Percentiles rank a stretch among this genome's conserved stretches.
Conservation (phyloP, 2,797 vertebrate species). For the Semotilus atromaculatus region DNA sequence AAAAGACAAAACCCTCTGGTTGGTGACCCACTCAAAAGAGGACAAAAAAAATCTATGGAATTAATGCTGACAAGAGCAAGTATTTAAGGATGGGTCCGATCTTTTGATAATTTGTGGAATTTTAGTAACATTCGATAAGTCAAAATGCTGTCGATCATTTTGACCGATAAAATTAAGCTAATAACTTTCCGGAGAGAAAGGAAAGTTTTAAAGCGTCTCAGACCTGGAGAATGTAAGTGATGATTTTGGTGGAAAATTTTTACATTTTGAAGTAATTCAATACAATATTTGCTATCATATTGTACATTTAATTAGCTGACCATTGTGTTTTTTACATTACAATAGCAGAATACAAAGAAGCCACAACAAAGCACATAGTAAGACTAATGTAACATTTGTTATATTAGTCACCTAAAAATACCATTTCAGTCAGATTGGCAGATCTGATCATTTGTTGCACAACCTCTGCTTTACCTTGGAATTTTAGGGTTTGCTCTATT, state of each 20-base stretch:
- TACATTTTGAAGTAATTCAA: background rate
- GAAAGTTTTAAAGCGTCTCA: background rate
- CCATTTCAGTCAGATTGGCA: background rate
- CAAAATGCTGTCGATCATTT: background rate
- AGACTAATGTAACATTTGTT: background rate
- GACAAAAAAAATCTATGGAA: background rate
- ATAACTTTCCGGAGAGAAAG: background rate
- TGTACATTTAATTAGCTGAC: background rate
- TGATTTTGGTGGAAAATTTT: background rate
- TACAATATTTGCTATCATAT: background rate
- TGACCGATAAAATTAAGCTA: background rate
- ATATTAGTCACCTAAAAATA: background rate
- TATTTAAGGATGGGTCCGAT: background rate
- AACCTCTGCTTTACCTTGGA: background rate
- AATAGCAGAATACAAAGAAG: slow-evolving; percentile 6
- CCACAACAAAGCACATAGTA: slow-evolving; percentile 8
- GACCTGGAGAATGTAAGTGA: background rate
- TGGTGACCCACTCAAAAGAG: slow-evolving; percentile 1
- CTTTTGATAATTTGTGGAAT: background rate
- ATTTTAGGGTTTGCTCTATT: background rate
- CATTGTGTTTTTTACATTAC: background rate
- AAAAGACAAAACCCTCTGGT: slow-evolving; percentile 5
- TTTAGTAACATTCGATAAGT: background rate
- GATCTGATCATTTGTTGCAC: background rate
- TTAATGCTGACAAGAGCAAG: background rate